A percentile compares a stretch with the other conserved stretches of the same genome.
These are phyloP conservation scores for Pseudorasbora parva DNA, from an alignment of 2,113 vertebrate species.

Conservation along the genomic window DNA sequence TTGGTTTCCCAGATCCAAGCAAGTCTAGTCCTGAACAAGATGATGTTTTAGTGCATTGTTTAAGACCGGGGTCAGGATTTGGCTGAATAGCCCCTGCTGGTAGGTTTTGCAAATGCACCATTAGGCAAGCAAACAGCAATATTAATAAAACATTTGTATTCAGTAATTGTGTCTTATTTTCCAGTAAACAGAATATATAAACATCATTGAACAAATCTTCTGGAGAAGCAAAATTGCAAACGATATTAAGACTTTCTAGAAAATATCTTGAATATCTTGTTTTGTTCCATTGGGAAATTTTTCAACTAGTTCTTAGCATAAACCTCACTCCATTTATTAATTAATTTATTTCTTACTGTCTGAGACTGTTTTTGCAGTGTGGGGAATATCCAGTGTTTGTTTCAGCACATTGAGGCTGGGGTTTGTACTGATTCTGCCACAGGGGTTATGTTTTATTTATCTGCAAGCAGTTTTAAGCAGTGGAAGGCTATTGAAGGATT, in stretches of 20 bases:
- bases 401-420: background rate
- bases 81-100: no score
- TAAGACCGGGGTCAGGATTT: no score
- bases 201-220: no score
- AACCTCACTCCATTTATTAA: background rate
- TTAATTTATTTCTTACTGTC: background rate
- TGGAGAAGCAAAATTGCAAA: background rate
- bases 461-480: background rate
- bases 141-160: no score
- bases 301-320: background rate
- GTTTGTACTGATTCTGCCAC: conserved; percentile 10
- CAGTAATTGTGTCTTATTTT: no score
- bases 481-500: background rate
- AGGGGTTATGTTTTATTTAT: conserved; percentile 4
- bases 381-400: background rate
- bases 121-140: no score
- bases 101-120: no score
- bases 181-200: background rate
- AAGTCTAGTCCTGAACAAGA: background rate
- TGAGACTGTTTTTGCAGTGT: background rate
- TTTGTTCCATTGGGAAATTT: conserved; percentile 4
- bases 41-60: background rate
- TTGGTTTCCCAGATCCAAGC: background rate
- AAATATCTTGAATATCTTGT: background rate
- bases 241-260: background rate